phyloP scores from a whole-genome alignment of 1,140 invertebrate species.

The Cecropterus lyciades region DNA sequence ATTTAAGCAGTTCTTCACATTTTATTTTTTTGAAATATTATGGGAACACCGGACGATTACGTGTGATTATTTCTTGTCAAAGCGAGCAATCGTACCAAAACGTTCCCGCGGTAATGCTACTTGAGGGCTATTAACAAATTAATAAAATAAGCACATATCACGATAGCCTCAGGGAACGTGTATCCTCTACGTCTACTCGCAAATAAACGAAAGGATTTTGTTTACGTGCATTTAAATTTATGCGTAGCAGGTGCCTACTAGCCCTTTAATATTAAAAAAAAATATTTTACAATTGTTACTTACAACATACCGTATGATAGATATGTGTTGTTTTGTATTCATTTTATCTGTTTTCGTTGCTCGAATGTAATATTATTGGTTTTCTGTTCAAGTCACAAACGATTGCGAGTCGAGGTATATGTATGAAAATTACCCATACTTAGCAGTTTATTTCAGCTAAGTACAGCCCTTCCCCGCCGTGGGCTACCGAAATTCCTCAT shows the following conservation, averaged over 20 bases:
- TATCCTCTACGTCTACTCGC: constrained; percentile 51
- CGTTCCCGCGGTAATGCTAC: constrained; percentile 44
- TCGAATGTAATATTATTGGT: too few species aligned
- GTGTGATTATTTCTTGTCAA: constrained; percentile 61
- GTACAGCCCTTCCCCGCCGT: constrained; percentile 56
- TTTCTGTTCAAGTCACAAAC: constrained; percentile 14
- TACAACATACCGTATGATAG: too few species aligned
- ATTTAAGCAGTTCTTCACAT: constrained; percentile 55
- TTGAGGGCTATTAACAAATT: constrained; percentile 50
- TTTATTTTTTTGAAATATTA: constrained; percentile 53
- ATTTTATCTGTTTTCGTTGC: too few species aligned
- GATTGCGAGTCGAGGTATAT: constrained; percentile 6
- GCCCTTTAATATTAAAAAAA: too few species aligned
- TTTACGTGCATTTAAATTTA: constrained; percentile 39
- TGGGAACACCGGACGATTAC: constrained; percentile 51
- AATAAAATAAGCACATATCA: constrained; percentile 52
- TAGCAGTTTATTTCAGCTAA: constrained; percentile 35
- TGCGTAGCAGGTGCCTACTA: too few species aligned
- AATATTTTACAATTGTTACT: too few species aligned
- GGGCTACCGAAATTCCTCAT: constrained; percentile 68
- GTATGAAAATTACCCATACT: constrained; percentile 17
- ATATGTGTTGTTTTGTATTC: too few species aligned
- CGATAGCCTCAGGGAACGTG: constrained; percentile 52
- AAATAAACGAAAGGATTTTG: constrained; percentile 41
- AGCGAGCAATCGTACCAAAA: constrained; percentile 47